Percentiles rank a stretch among this genome's conserved stretches.
Conservation (phyloP, 1,140 invertebrate species). For the Ptiloglossa arizonensis region DNA sequence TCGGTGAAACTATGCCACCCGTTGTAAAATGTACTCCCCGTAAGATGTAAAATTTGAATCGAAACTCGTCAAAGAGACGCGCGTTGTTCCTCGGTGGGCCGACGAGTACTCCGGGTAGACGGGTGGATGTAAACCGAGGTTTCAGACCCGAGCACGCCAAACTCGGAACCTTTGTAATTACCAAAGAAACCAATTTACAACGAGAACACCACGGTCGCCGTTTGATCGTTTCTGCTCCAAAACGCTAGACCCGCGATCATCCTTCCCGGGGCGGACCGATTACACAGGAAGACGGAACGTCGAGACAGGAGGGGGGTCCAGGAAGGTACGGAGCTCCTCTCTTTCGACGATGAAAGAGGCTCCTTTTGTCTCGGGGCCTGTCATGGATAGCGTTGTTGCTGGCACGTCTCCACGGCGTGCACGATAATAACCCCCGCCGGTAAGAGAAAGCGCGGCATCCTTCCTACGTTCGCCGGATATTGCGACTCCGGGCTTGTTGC, state of each 20-base stretch:
- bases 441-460: conserved; percentile 58
- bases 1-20: too few relatives aligned
- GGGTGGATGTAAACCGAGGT: too few relatives aligned
- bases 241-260: conserved; percentile 20
- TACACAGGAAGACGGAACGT: conserved; percentile 9
- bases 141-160: neutral
- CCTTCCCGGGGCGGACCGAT: conserved; percentile 24
- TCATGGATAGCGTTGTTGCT: conserved; percentile 55
- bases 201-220: neutral
- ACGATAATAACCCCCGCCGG: conserved; percentile 58
- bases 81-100: too few relatives aligned
- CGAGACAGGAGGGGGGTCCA: neutral
- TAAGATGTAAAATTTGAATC: too few relatives aligned
- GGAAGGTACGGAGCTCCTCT: conserved; percentile 30
- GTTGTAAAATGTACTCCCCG: too few relatives aligned
- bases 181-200: neutral
- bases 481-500: conserved; percentile 57
- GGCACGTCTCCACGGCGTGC: conserved; percentile 47
- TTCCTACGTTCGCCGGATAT: conserved; percentile 60
- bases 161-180: neutral
- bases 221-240: conserved; percentile 10
- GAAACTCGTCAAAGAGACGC: too few relatives aligned
- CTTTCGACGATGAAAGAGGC: conserved; percentile 32
- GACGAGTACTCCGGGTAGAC: too few relatives aligned
- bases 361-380: conserved; percentile 55